Conservation (phyloP, 2,113 vertebrate genomes). For the Ammodramus savannarum region DNA sequence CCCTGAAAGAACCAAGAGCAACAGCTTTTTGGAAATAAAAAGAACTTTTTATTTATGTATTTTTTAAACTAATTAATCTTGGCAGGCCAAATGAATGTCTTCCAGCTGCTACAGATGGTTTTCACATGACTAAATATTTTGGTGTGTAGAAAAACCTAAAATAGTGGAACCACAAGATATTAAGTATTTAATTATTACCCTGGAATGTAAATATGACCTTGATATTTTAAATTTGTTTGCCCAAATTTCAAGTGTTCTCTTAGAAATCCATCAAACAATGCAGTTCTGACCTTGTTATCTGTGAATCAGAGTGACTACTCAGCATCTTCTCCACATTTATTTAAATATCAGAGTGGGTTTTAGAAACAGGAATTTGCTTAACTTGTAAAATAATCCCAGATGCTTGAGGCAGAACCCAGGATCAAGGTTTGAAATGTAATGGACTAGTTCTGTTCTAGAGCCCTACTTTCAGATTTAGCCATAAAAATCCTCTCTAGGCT, state of each 20-base stretch:
- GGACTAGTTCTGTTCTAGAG: not conserved
- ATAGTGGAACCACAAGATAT: not conserved
- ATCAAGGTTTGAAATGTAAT: not conserved
- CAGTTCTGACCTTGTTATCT: not conserved
- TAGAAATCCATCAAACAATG: not conserved
- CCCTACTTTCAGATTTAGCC: not conserved
- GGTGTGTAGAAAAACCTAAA: not conserved
- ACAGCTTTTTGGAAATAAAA: constrained; percentile 14
- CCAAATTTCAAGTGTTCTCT: not conserved
- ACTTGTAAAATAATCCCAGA: not conserved
- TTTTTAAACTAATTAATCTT: constrained; percentile 41
- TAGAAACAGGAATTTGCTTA: not conserved
- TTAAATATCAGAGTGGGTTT: not conserved
- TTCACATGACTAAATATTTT: constrained; percentile 13
- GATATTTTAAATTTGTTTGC: not conserved
- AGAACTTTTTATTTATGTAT: not conserved
- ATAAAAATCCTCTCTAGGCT: constrained; percentile 18
- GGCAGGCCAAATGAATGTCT: constrained; percentile 31
- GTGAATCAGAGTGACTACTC: not conserved
- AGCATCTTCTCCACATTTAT: not conserved
- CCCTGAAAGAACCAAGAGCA: not conserved
- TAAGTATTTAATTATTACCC: constrained; percentile 6
- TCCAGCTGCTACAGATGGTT: constrained; percentile 64
- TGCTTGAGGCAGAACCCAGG: not conserved
- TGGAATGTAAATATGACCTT: constrained; percentile 21